Percentiles rank a stretch among this genome's conserved stretches.
Evolutionary conservation across 1,140 invertebrate genomes (phyloP).

Genomic region (Aphaenogaster rudis): DNA sequence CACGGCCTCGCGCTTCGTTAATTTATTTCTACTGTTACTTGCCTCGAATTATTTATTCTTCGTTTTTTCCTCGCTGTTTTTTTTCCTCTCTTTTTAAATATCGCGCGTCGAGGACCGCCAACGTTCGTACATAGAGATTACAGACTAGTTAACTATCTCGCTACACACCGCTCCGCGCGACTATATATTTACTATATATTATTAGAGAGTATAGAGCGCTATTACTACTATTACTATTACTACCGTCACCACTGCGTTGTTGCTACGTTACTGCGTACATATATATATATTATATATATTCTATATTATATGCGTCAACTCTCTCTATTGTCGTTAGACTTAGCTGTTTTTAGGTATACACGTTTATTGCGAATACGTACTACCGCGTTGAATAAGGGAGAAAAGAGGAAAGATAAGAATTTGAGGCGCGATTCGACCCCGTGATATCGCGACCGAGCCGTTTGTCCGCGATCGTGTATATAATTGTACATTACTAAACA

Average conservation of each 20-base stretch:
- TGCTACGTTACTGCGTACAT: conserved; percentile 50
- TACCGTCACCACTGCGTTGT: conserved; percentile 68
- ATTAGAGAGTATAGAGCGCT: conserved; percentile 58
- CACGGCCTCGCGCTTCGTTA: conserved; percentile 55
- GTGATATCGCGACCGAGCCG: conserved; percentile 31
- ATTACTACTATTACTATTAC: conserved; percentile 63
- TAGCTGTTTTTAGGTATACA: conserved; percentile 65
- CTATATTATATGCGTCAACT: conserved; percentile 68
- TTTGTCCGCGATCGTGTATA: conserved; percentile 62
- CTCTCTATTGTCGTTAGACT: conserved; percentile 60
- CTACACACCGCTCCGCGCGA: conserved; percentile 71
- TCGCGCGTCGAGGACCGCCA: conserved; percentile 11
- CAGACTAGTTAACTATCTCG: conserved; percentile 62
- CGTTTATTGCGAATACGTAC: conserved; percentile 67
- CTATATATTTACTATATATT: conserved; percentile 69
- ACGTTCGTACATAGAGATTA: conserved; percentile 59
- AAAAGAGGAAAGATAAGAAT: neutral
- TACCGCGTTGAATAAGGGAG: conserved; percentile 47
- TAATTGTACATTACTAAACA: conserved; percentile 70
- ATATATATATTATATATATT: conserved; percentile 72
- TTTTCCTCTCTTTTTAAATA: conserved; percentile 45
- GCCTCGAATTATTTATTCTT: conserved; percentile 74
- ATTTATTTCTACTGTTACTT: conserved; percentile 70
- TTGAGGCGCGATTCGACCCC: conserved; percentile 28
- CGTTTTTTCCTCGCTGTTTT: conserved; percentile 15